Percentiles rank a stretch among this genome's conserved stretches.
These are phyloP conservation scores for Pachyuromys duprasi DNA, from an alignment of 2,797 vertebrate genomes.

Conservation along the genomic window DNA sequence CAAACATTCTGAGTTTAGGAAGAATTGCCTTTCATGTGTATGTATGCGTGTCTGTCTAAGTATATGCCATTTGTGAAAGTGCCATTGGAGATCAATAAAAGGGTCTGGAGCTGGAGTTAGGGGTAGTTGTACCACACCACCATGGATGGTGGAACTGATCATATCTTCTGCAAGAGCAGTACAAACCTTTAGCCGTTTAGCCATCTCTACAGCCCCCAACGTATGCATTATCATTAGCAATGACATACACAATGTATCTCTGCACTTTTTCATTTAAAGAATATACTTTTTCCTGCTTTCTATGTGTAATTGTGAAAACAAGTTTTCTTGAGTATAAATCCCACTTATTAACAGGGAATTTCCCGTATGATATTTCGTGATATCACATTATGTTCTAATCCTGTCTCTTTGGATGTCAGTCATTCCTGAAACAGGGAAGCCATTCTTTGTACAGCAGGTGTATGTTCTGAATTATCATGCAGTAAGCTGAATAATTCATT, in stretches of 20 bases:
- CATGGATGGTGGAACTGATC: not conserved
- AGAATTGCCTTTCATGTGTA: not conserved
- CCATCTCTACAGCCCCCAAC: not conserved
- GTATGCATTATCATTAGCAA: not conserved
- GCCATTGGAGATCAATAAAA: not conserved
- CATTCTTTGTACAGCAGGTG: not conserved
- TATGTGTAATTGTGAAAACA: not conserved
- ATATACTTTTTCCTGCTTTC: not conserved
- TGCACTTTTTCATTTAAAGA: not conserved
- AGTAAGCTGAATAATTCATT: not conserved
- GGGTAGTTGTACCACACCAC: not conserved
- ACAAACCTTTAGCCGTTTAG: not conserved
- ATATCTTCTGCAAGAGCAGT: not conserved
- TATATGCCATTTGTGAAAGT: no score
- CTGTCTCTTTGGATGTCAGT: not conserved
- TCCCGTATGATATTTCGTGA: not conserved
- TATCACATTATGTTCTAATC: not conserved
- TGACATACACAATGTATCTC: not conserved
- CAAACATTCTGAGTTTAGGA: not conserved
- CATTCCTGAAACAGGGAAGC: not conserved
- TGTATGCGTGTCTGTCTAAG: no score
- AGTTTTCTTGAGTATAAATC: not conserved
- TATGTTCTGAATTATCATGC: not conserved
- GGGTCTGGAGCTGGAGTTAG: not conserved
- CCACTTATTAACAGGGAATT: not conserved